Percentiles rank a stretch among this genome's conserved stretches.
Conservation (phyloP, 1,140 invertebrate species). For the Drosophila paulistorum region DNA sequence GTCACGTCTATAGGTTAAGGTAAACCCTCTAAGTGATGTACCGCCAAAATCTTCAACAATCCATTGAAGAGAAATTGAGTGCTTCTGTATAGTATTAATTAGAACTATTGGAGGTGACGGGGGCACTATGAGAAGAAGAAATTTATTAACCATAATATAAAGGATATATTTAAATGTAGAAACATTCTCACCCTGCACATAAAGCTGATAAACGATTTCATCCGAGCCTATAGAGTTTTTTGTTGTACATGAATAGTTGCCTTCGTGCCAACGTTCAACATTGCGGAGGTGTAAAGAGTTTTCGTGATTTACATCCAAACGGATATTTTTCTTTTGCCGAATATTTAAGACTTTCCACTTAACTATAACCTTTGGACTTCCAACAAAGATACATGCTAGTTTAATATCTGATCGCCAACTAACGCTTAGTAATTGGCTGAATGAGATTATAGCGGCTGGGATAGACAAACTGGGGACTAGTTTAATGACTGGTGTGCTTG, state of each 20-base stretch:
- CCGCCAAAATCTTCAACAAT: conserved; percentile 87
- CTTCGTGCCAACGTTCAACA: conserved; percentile 85
- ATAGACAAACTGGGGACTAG: conserved; percentile 84
- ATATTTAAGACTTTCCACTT: conserved; percentile 84
- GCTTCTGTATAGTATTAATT: conserved; percentile 87
- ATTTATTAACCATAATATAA: background rate
- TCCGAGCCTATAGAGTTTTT: conserved; percentile 86
- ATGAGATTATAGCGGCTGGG: conserved; percentile 86
- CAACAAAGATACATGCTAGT: conserved; percentile 86
- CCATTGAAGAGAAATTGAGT: conserved; percentile 88
- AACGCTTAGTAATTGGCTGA: conserved; percentile 84
- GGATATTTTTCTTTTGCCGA: conserved; percentile 58
- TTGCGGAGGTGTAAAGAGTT: conserved; percentile 86
- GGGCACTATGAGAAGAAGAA: conserved; percentile 84
- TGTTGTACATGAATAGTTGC: conserved; percentile 87
- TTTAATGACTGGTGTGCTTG: conserved; percentile 85
- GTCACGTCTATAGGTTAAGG: conserved; percentile 86
- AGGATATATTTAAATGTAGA: background rate
- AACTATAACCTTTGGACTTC: conserved; percentile 84
- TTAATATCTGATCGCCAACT: conserved; percentile 85
- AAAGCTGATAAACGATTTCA: conserved; percentile 86
- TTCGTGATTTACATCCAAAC: conserved; percentile 84
- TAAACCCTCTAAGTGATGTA: conserved; percentile 87
- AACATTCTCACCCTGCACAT: conserved; percentile 84
- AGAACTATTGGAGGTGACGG: conserved; percentile 87